These are phyloP conservation scores for Gallirallus australis DNA, from an alignment of 2,797 vertebrate species.

Conservation along the genomic window DNA sequence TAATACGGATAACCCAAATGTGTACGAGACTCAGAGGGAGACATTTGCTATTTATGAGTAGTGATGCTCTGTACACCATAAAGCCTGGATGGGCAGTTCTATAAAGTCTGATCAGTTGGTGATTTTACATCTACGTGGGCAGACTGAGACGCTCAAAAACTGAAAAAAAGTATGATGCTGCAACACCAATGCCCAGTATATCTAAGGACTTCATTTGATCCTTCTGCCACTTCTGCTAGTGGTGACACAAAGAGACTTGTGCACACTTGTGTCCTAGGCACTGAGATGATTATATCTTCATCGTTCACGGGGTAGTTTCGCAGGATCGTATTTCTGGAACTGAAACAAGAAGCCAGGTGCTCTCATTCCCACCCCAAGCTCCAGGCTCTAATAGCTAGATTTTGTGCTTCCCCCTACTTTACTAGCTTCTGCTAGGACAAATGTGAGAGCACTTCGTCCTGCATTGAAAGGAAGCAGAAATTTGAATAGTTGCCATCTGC, in stretches of 20 bases:
- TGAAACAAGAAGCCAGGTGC: not conserved
- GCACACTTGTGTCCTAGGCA: not conserved
- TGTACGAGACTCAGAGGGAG: fast-evolving
- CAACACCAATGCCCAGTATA: not conserved
- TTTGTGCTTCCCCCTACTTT: not conserved
- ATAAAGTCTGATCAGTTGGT: not conserved
- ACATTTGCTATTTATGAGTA: not conserved
- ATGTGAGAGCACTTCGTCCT: not conserved
- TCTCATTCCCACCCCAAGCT: not conserved
- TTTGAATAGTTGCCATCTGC: conserved; percentile 41
- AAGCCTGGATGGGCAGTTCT: not conserved
- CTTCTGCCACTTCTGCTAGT: not conserved
- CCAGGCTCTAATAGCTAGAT: not conserved
- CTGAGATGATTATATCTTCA: conserved; percentile 10
- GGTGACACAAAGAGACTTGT: not conserved
- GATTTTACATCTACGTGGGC: not conserved
- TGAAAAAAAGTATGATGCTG: not conserved
- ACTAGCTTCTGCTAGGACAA: not conserved
- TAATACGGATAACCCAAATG: not conserved
- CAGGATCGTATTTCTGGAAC: not conserved
- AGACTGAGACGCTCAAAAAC: not conserved
- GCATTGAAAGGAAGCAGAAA: conserved; percentile 14
- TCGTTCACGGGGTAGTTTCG: conserved; percentile 3
- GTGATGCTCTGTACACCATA: not conserved
- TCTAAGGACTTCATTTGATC: not conserved